phyloP scores from a whole-genome alignment of 1,140 invertebrate species.

The Listronotus bonariensis region DNA sequence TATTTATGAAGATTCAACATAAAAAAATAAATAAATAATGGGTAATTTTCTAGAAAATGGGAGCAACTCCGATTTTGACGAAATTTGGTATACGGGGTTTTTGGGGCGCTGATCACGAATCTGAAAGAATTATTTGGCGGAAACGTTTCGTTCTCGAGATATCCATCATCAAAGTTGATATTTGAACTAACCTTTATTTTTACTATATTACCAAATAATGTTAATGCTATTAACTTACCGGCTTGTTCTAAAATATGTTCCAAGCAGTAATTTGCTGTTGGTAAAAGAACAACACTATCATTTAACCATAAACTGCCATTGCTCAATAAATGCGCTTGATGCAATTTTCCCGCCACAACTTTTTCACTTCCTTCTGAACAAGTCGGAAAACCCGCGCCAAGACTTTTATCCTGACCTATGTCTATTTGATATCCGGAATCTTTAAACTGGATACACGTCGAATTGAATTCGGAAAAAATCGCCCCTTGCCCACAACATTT shows the following conservation, averaged over 20 bases:
- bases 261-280: conserved; percentile 64
- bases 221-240: conserved; percentile 44
- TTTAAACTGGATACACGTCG: conserved; percentile 46
- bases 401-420: conserved; percentile 46
- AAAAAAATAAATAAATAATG: no score
- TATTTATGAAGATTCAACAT: no score
- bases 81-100: no score
- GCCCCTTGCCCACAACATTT: conserved; percentile 66
- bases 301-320: conserved; percentile 58
- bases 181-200: no score
- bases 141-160: no score
- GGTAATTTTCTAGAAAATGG: no score
- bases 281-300: conserved; percentile 53
- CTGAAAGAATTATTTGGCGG: no score
- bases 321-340: conserved; percentile 56
- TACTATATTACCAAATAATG: no score
- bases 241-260: conserved; percentile 62
- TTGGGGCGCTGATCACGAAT: no score
- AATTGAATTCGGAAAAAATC: conserved; percentile 61
- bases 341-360: conserved; percentile 52
- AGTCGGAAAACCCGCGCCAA: conserved; percentile 59
- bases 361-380: conserved; percentile 53
- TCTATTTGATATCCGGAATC: conserved; percentile 35
- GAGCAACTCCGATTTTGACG: no score
- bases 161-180: no score